Evolutionary conservation across 1,140 invertebrate genomes (phyloP), one percentile per base, ranked within the genome.

Genomic region (Neodiprion lecontei): DNA sequence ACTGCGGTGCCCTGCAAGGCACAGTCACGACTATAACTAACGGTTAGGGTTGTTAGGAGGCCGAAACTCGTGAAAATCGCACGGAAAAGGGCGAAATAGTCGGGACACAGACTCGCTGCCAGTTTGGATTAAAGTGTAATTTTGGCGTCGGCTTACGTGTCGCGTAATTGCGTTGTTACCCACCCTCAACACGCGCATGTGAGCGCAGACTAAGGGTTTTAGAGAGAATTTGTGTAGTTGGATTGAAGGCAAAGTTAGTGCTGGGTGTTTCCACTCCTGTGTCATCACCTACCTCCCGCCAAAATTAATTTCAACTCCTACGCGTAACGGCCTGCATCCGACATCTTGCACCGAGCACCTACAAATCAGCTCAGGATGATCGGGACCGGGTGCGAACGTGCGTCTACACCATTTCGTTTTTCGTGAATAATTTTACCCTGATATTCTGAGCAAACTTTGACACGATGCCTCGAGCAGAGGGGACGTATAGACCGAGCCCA

Each of bases 161-260:
- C 79, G 80, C 83, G 83, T 86, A 87, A 87, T 86, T 87, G 84
- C 84, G 82, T 86, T 85, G 85, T 87, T 87, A 85, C 85, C 85
- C 80, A 81, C 79, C 84, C 82, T 84, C 28, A 40, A 83, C 75
- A 78, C 81, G 79, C 75, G 78, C 79, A 80, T 81, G 81, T 76
- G 74, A 7, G n/a, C 14, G 9, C 47, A 23, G 48, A 9, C 28
- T 72, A 74, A 40, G 82, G 81, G 79, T 82, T 85, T 81, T 84
- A 84, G 79, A 75, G 79, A 65, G 81, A 86, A 86, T 84, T 86
- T 84, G 81, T 84, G 81, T 85, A 84, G 82, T 84, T 84, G 84
- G 80, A 85, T 86, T 84, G 84, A 80, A 85, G 80, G 81, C 75
- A 76, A 85, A 83, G 83, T 85, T 85, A 80, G 78, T 78, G 79